phyloP scores from a whole-genome alignment of 2,113 vertebrate genomes.

The Brienomyrus longianalis region DNA sequence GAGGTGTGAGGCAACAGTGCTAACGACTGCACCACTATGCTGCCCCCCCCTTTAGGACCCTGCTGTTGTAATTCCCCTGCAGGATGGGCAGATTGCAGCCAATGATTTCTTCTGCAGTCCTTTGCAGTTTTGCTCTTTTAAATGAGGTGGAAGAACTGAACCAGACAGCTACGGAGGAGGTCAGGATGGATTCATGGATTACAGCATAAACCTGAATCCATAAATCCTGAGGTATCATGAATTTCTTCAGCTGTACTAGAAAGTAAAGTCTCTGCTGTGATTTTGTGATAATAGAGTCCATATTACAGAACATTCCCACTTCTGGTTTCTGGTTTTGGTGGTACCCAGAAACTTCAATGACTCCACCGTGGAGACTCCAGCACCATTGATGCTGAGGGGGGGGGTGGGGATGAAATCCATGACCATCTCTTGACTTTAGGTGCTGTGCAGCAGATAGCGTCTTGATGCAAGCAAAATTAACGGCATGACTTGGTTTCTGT shows the following conservation, averaged over 20 bases:
- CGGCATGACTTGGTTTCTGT: neutral
- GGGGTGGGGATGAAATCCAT: neutral
- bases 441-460: neutral
- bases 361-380: neutral
- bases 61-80: neutral
- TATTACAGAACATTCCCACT: neutral
- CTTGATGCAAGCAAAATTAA: neutral
- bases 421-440: neutral
- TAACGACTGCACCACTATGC: no score
- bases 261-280: neutral
- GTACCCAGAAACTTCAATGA: neutral
- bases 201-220: neutral
- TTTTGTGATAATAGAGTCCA: neutral
- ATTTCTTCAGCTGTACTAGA: neutral
- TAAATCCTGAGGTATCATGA: neutral
- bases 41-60: neutral
- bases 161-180: neutral
- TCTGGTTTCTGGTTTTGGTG: neutral
- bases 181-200: neutral
- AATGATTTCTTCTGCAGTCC: neutral
- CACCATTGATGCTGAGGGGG: neutral
- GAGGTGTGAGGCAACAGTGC: no score
- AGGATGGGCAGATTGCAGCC: neutral
- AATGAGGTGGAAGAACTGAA: neutral
- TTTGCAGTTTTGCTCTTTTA: neutral